phyloP scores from a whole-genome alignment of 2,113 vertebrate species.

The Charina bottae region DNA sequence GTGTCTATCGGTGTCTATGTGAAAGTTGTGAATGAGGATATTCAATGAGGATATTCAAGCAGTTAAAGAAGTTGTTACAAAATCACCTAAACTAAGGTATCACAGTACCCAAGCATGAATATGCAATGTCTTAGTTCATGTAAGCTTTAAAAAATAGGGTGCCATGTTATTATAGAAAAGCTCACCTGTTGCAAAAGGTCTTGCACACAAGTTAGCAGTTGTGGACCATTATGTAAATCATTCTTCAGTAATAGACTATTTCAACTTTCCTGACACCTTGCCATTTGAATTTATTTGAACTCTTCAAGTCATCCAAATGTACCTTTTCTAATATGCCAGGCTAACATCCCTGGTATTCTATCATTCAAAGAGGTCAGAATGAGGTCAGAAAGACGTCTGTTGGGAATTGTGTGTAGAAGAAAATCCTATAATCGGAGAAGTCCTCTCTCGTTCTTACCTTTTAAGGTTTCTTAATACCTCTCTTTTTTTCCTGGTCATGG shows the following conservation, averaged over 20 bases:
- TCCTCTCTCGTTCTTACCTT: conserved; percentile 47
- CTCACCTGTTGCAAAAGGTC: conserved; percentile 3
- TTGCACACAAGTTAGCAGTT: not conserved
- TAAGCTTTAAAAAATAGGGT: not conserved
- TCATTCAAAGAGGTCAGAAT: not conserved
- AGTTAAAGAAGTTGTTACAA: not conserved
- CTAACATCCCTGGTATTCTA: conserved; percentile 10
- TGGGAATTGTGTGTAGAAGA: conserved; percentile 26
- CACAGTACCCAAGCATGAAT: not conserved
- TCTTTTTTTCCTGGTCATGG: conserved; percentile 40
- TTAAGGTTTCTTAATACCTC: conserved; percentile 51
- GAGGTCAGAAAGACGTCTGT: conserved; percentile 39
- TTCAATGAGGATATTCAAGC: not conserved
- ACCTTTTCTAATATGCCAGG: not conserved
- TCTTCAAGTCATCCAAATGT: conserved; percentile 2
- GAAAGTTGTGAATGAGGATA: not conserved
- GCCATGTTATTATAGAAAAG: not conserved
- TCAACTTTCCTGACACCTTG: not conserved
- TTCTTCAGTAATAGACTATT: conserved; percentile 12
- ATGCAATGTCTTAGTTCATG: not conserved
- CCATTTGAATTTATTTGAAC: conserved; percentile 22
- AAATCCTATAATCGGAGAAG: conserved; percentile 34
- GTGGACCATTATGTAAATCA: not conserved
- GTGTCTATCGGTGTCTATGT: not conserved
- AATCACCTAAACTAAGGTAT: not conserved